A percentile compares a stretch with the other conserved stretches of the same genome.
These are phyloP conservation scores for Vultur gryphus DNA, from an alignment of 2,797 vertebrate genomes.

Conservation along the genomic window DNA sequence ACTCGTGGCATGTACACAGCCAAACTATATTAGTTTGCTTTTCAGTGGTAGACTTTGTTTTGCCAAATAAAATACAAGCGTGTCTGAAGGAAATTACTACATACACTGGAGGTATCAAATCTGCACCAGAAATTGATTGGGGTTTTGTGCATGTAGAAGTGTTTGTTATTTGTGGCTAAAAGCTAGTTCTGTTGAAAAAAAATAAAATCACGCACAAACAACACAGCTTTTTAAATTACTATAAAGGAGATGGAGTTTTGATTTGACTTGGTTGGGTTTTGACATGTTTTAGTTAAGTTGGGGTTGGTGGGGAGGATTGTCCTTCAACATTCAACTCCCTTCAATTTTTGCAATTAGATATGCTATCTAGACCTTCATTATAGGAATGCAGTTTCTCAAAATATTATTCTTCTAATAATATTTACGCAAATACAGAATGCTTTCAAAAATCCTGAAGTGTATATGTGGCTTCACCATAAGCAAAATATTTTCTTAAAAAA, in stretches of 20 bases:
- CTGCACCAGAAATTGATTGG: neutral
- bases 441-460: neutral
- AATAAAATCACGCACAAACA: neutral
- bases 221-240: neutral
- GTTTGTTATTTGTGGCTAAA: neutral
- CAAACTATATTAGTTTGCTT: neutral
- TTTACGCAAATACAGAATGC: neutral
- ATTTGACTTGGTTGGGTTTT: neutral
- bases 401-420: neutral
- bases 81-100: neutral
- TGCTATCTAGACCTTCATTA: neutral
- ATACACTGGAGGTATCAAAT: neutral
- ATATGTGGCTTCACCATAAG: neutral
- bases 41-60: neutral
- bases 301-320: neutral
- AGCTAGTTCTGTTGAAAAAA: neutral
- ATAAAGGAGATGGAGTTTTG: neutral
- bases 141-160: neutral
- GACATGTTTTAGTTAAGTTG: accelerated
- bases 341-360: neutral
- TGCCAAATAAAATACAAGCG: neutral
- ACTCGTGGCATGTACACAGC: neutral
- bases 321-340: neutral
- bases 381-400: neutral
- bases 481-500: neutral